Base-by-base conservation (phyloP, 2,888 invertebrate genomes). In the Cosmia trapezina region DNA sequence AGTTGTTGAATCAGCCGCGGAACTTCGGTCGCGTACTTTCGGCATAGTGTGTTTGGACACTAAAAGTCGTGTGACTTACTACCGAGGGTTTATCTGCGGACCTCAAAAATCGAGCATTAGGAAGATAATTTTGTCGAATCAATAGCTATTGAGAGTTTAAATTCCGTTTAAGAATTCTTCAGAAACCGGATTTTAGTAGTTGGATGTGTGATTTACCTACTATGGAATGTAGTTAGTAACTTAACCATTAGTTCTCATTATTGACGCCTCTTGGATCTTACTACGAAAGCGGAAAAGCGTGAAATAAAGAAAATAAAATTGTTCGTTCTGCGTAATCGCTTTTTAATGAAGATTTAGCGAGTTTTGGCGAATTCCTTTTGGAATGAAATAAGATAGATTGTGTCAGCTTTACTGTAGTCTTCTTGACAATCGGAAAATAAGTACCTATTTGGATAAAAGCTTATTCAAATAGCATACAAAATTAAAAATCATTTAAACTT, bases 331-430 rank as follows among this genome's bases (percentile, higher is more conserved):
- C 70, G 73, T 83, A 84, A 84, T 84, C 65, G 73, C 63, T 73
- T 84, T 84, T 83, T 85, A 85, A 84, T 84, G 85, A 83, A 84
- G 84, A 84, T 84, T 84, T 85, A 85, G 72, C 69, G 73, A 59
- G 76, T 78, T 73, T 70, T 56, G 51, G 60, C 53, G 67, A 70
- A 83, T 83, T 74, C 69, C 65, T 78, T 72, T 79, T 63, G 37
- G 33, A 72, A 54, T 60, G 74, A 80, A 77, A 72, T 70, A 64
- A 72, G 80, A 83, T 80, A 72, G 68, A 83, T 84, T 37, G 57
- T 47, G 66, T 49, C 78, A 69, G 73, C 28, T 70, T 63, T 64
- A 7, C 22, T 53, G 12, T 43, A 61, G 60, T 17, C 53, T 68
- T 17, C 53, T 68, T 66, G 41, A 45, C 49, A 43, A 5, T 49